These are phyloP conservation scores for Drosophila nigromelanica DNA, from an alignment of 1,140 invertebrate species.

Conservation along the genomic window DNA sequence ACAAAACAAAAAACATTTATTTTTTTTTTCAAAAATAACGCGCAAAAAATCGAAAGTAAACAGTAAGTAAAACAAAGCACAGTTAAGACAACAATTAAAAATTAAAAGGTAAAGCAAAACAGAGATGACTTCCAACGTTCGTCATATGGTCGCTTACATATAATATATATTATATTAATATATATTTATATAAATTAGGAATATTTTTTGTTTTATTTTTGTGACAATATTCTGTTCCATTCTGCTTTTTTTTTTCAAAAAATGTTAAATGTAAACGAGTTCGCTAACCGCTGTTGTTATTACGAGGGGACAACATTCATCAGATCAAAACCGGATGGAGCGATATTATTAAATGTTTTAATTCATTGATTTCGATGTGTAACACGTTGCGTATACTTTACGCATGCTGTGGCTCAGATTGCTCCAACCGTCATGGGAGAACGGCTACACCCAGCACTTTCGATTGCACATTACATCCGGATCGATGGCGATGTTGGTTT, in stretches of 20 bases:
- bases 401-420: constrained; percentile 17
- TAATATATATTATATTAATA: not conserved
- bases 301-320: not conserved
- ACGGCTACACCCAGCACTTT: constrained; percentile 16
- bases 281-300: not conserved
- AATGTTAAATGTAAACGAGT: not conserved
- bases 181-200: not conserved
- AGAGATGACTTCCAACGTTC: not conserved
- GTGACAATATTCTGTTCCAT: not conserved
- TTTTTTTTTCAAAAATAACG: not conserved
- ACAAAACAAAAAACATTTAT: not conserved
- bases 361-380: constrained; percentile 15
- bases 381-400: constrained; percentile 43
- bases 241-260: not conserved
- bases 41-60: constrained; percentile 13
- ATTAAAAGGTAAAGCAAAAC: not conserved
- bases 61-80: constrained; percentile 20
- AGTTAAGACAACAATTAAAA: constrained; percentile 1
- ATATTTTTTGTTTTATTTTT: not conserved
- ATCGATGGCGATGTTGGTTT: not conserved
- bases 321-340: not conserved
- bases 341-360: not conserved
- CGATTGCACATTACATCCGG: constrained; percentile 12
- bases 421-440: constrained; percentile 27
- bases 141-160: not conserved